Base-by-base conservation (phyloP, 2,113 vertebrate species). In the Phalacrocorax aristotelis region DNA sequence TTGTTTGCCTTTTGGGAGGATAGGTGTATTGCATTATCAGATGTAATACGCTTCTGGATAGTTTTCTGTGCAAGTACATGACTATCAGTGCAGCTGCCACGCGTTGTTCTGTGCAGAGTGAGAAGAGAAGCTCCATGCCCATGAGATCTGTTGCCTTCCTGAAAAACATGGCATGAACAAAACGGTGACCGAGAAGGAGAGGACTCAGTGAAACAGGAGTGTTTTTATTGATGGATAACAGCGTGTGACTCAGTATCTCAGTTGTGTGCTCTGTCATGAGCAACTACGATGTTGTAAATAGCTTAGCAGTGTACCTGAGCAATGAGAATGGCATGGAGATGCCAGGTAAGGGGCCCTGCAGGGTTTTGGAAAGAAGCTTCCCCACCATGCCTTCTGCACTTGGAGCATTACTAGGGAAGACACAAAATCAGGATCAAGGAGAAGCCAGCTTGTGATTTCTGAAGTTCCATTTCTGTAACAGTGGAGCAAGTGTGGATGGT, bases 1-100 rank as follows among this genome's bases (percentile, higher is more conserved):
- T 12, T 83, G 66, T 86, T 86, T 91, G 90, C 46, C 51, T 93
- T 96, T 90, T 74, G 85, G 58, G 85, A 91, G 78, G 60, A 80
- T n/a, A 89, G 70, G 65, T 70, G 49, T 79, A 49, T 40, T 91
- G 25, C 26, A 25, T 90, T 93, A 79, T 46, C 58, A 57, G 30
- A 26, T 62, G 42, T 46, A 85, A 51, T 94, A 20, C 4, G 21
- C 27, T 57, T 85, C 62, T 61, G 82, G 58, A 51, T 44, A 54
- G 34, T 54, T 85, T 87, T 94, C 34, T 77, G 0, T 80, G 69
- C 9, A 72, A 77, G 40, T 49, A 30, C 12, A 4, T 23, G 72
- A 44, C 71, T 38, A 15, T 49, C n/a, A 34, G 36, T 25, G 66
- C 49, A 76, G 87, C 75, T 94, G 81, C 62, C 52, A 15, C 38